Evolutionary conservation across 2,113 vertebrate genomes (phyloP), one percentile per base, ranked within the genome.

Genomic region (Dunckerocampus dactyliophorus): DNA sequence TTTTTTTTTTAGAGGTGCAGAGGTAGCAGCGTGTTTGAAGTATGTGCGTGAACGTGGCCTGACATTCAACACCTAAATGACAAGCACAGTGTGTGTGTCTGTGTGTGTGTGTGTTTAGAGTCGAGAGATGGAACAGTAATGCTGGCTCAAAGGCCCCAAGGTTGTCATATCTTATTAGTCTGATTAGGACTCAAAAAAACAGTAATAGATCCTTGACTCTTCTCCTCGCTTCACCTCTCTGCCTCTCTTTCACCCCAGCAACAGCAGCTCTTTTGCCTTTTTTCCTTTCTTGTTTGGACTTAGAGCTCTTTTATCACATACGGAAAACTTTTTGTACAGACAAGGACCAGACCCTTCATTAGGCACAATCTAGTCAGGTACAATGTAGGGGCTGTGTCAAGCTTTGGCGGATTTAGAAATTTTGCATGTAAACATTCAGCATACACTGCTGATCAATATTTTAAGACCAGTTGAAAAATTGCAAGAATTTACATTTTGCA

Each of bases 171-270:
- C 58, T 63, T 55, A 82, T 87, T 67, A 74, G 71, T 65, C 70
- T 79, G 80, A 86, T 80, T 80, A 80, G 64, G 68, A 72, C 71
- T 85, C 80, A 76, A 79, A 49, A 49, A 20, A 12, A 73, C 71
- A 62, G 63, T 80, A 50, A 67, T 2, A 21, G 63, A 47, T 59
- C 64, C 52, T 74, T 56, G 66, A 75, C 67, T 82, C 47, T 60
- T 73, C 65, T 53, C 73, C 54, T 75, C 42, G 60, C 55, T 48
- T 69, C 67, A 62, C 46, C 57, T 59, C 39, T 42, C 16, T 15
- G 24, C 51, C 54, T 72, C 66, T 65, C 45, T 62, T 70, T 22
- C 12, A 63, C 16, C 9, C 16, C 17, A 34, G 22, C 37, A 67
- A 63, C 47, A 61, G 49, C 22, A 59, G 59, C 42, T 69, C 47